Base-by-base conservation (phyloP, 2,797 vertebrate genomes). In the Mallotus villosus region DNA sequence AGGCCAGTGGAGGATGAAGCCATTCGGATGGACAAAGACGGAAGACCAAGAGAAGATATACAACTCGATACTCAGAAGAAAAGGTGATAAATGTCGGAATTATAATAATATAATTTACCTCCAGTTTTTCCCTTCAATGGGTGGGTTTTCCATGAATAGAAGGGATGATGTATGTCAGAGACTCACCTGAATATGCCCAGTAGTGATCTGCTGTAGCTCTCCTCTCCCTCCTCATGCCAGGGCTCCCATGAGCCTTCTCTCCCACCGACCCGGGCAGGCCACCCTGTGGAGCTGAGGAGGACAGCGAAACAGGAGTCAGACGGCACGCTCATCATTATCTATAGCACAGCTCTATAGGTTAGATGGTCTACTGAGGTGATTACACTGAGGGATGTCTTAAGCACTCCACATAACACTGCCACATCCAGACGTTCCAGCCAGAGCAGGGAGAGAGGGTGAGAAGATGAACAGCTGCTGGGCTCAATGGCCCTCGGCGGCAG, bases 141-240 rank as follows among this genome's bases (percentile, higher is more conserved):
- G 51, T 55, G 51, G 16, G 51, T 55, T 17, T 17, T 55, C 16
- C 19, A n/a, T 55, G 51, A 17, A n/a, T n/a, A n/a, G 16, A n/a
- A 17, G 17, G 16, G 51, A 17, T 17, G 16, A 2, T n/a, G 51
- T 55, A 1, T 55, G 77, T 74, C 27, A 63, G 74, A 58, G 79
- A 81, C 93, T 92, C 90, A 99, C 98, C 97, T 37, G 97, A 96
- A 90, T 99, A 99, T 1, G 97, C 97, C 98, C 98, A 99, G 88
- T 99, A 99, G 37, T 94, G 93, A 89, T 97, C 96, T 70, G 92
- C 93, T 0, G 94, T 91, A 63, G 96, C 95, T 86, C 98, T 97
- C 78, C 95, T 92, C 82, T 95, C 93, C 75, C 97, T 95, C 81
- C 87, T 90, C 85, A 82, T 68, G 72, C 92, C 92, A 0, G 90